phyloP scores from a whole-genome alignment of 2,888 invertebrate species.

The Leptopilina myrica region DNA sequence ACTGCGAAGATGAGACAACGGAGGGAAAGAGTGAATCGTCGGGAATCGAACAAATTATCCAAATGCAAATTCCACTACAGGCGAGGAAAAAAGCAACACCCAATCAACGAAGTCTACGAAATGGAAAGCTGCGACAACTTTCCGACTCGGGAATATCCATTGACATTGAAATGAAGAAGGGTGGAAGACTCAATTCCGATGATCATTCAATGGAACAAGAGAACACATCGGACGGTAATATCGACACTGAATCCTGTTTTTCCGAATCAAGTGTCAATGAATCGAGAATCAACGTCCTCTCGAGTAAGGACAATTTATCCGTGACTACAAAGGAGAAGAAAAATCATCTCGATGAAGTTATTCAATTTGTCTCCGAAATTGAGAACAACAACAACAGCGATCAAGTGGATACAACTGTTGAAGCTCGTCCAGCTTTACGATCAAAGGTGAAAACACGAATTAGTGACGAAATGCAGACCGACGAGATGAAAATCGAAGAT shows the following conservation, averaged over 20 bases:
- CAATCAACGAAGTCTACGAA: slow-evolving; percentile 81
- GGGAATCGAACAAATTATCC: slow-evolving; percentile 42
- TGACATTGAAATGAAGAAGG: slow-evolving; percentile 64
- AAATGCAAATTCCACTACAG: slow-evolving; percentile 57
- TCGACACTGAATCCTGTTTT: slow-evolving; percentile 64
- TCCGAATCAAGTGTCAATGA: slow-evolving; percentile 65
- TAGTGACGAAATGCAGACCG: slow-evolving; percentile 62
- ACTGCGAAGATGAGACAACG: slow-evolving; percentile 58
- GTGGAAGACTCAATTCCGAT: slow-evolving; percentile 65
- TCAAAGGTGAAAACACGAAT: slow-evolving; percentile 73
- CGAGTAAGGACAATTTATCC: slow-evolving; percentile 59
- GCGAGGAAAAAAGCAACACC: slow-evolving; percentile 61
- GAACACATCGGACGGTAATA: slow-evolving; percentile 59
- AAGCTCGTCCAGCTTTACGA: slow-evolving; percentile 70
- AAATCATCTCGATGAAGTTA: slow-evolving; percentile 59
- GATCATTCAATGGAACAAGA: slow-evolving; percentile 62
- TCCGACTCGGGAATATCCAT: slow-evolving; percentile 63
- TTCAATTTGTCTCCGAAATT: slow-evolving; percentile 59
- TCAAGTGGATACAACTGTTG: slow-evolving; percentile 62
- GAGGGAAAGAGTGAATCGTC: slow-evolving; percentile 44
- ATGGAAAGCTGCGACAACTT: slow-evolving; percentile 83
- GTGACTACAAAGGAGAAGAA: slow-evolving; percentile 55
- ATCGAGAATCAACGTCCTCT: slow-evolving; percentile 50
- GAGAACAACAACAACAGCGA: slow-evolving; percentile 74
- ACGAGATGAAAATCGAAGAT: slow-evolving; percentile 58